These are phyloP conservation scores for Clarias gariepinus DNA, from an alignment of 2,113 vertebrate genomes.

Conservation along the genomic window DNA sequence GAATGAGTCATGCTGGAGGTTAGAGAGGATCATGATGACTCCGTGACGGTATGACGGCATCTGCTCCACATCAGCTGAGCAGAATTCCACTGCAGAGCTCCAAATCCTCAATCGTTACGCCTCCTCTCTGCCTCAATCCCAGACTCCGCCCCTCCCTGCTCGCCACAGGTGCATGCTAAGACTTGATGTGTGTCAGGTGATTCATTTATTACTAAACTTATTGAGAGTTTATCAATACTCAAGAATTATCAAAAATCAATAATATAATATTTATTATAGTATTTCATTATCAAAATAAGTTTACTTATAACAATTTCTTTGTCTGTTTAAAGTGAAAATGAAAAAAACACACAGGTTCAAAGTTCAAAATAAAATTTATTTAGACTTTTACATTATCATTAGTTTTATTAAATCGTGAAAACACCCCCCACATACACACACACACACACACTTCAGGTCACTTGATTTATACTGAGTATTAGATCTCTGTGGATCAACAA, in stretches of 20 bases:
- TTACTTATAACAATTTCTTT: too few relatives aligned
- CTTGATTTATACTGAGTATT: neutral
- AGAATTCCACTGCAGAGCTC: neutral
- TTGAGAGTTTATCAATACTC: neutral
- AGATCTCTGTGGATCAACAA: neutral
- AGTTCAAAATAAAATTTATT: neutral
- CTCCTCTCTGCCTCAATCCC: neutral
- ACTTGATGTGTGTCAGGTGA: neutral
- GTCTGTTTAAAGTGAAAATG: too few relatives aligned
- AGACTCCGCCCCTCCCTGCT: neutral
- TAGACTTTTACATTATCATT: neutral
- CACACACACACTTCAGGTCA: neutral
- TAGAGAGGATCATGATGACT: neutral
- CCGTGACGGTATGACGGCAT: neutral
- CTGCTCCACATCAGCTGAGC: neutral
- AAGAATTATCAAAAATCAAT: too few relatives aligned
- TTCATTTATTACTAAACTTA: neutral
- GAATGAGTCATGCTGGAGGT: conserved; percentile 16
- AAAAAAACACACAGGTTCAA: neutral
- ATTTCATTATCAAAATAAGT: too few relatives aligned
- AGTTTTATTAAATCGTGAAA: neutral
- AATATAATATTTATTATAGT: neutral
- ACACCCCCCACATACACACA: neutral
- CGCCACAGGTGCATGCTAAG: neutral
- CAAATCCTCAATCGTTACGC: neutral